phyloP scores from a whole-genome alignment of 2,113 vertebrate genomes.

The Hippopotamus amphibius region DNA sequence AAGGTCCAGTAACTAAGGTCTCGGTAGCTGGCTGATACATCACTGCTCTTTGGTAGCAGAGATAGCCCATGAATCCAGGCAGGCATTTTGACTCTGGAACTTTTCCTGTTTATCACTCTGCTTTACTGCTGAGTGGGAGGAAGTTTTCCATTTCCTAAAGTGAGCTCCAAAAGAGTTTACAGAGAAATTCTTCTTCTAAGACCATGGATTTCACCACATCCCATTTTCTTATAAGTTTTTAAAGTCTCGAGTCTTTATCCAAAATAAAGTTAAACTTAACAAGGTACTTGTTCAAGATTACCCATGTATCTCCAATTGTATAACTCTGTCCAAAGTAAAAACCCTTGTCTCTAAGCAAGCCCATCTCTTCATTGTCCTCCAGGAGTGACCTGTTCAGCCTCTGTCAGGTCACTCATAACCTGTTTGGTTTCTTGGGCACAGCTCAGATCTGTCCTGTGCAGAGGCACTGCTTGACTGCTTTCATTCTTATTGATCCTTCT shows the following conservation, averaged over 20 bases:
- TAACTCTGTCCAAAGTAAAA: neutral
- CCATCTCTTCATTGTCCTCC: neutral
- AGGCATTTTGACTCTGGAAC: neutral
- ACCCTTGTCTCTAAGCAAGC: neutral
- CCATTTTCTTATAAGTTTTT: neutral
- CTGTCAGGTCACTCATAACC: neutral
- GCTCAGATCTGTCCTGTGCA: neutral
- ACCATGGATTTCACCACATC: neutral
- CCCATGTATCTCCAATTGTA: neutral
- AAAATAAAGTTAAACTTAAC: constrained; percentile 36
- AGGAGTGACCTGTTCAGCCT: neutral
- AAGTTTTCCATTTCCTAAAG: neutral
- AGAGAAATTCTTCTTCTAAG: neutral
- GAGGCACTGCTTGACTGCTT: neutral
- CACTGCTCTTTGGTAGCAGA: neutral
- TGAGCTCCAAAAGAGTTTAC: neutral
- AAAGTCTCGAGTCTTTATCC: neutral
- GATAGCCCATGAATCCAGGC: neutral
- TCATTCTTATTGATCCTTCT: neutral
- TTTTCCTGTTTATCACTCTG: neutral
- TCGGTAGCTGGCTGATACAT: neutral
- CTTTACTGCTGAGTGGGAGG: neutral
- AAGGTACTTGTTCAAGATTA: neutral
- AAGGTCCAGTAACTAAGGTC: neutral
- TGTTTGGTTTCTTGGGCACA: neutral